These are phyloP conservation scores for Psix sp. DNA, from an alignment of 1,140 invertebrate species.

Conservation along the genomic window DNA sequence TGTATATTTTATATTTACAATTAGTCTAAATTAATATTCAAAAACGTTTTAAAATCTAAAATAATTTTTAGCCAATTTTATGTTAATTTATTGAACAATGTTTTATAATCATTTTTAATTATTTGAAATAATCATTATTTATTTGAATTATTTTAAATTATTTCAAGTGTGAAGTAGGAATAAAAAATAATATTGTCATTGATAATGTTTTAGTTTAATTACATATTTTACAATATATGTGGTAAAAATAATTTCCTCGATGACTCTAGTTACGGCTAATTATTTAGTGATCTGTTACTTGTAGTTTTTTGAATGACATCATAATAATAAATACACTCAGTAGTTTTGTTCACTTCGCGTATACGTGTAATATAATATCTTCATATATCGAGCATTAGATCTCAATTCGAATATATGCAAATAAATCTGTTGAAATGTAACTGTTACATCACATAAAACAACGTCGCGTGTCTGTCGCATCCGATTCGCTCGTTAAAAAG, in stretches of 20 bases:
- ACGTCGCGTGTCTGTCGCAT: conserved; percentile 19
- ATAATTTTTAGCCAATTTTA: no score
- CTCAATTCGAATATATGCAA: conserved; percentile 18
- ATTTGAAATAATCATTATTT: no score
- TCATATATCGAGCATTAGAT: conserved; percentile 30
- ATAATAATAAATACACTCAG: conserved; percentile 64
- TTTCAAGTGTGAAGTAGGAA: neutral
- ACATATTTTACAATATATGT: conserved; percentile 45
- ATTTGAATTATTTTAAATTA: no score
- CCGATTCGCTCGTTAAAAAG: conserved; percentile 10
- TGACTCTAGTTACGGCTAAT: conserved; percentile 29
- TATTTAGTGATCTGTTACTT: conserved; percentile 37
- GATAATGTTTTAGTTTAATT: conserved; percentile 39
- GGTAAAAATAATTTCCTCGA: conserved; percentile 46
- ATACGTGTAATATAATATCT: conserved; percentile 33
- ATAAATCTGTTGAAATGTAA: conserved; percentile 15
- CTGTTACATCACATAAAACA: conserved; percentile 29
- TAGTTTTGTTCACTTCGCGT: conserved; percentile 23
- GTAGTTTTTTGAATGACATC: conserved; percentile 34
- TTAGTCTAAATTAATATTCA: no score
- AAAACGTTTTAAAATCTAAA: no score
- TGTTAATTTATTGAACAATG: no score
- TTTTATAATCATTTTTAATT: no score
- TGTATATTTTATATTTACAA: no score
- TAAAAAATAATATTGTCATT: conserved; percentile 21